Percentiles rank a stretch among this genome's conserved stretches.
Evolutionary conservation across 1,140 invertebrate genomes (phyloP).

Genomic region (Telenomus remus): DNA sequence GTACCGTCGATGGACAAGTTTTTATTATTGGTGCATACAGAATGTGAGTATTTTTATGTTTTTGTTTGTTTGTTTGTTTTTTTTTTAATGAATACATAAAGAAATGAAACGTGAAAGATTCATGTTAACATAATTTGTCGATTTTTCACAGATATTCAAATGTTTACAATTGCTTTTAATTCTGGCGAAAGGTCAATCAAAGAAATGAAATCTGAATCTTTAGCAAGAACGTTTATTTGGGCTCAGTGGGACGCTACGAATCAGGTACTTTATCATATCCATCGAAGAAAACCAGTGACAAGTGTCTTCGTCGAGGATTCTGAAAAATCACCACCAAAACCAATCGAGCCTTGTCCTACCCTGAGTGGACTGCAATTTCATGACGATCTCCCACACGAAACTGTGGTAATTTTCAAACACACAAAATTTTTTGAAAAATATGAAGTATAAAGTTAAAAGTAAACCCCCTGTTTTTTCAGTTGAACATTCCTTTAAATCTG

Average conservation of each 20-base stretch:
- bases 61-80: slow-evolving; percentile 26
- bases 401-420: slow-evolving; percentile 79
- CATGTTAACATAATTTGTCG: slow-evolving; percentile 4
- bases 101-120: no score
- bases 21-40: slow-evolving; percentile 84
- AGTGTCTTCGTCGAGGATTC: slow-evolving; percentile 82
- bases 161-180: slow-evolving; percentile 65
- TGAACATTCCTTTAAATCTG: slow-evolving; percentile 89
- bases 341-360: slow-evolving; percentile 78
- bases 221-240: slow-evolving; percentile 86
- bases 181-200: slow-evolving; percentile 53
- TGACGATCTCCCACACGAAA: slow-evolving; percentile 88
- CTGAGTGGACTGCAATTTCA: slow-evolving; percentile 89
- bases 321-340: slow-evolving; percentile 76
- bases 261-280: slow-evolving; percentile 87
- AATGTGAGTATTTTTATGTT: slow-evolving; percentile 78
- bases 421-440: no score
- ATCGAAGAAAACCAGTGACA: slow-evolving; percentile 80
- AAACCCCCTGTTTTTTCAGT: slow-evolving; percentile 75
- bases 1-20: slow-evolving; percentile 81
- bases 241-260: slow-evolving; percentile 87
- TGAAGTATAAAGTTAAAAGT: no score
- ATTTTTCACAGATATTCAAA: slow-evolving; percentile 66
- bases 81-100: no score
- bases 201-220: slow-evolving; percentile 77